Evolutionary conservation across 2,888 invertebrate species (phyloP), one percentile per base, ranked within the genome.

Genomic region (Pristionchus entomophagus): DNA sequence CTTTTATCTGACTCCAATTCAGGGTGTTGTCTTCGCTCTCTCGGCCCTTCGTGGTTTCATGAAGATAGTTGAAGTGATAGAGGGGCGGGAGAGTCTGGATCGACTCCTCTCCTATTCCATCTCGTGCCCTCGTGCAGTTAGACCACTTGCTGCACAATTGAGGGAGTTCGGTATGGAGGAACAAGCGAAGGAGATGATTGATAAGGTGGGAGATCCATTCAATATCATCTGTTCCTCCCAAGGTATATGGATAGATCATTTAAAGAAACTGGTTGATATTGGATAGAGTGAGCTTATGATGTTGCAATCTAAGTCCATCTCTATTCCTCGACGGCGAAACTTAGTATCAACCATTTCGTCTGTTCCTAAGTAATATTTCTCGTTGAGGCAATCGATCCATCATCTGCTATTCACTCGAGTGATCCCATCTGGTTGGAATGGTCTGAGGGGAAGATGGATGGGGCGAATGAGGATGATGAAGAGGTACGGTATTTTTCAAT

Each of bases 401-500:
- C 45, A 0, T 14, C 78, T 1, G 32, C 29, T 10, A 78, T 78
- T 19, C 78, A 78, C 14, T 4, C 78, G 38, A 49, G 49, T 51
- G 78, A 78, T 78, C 49, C 78, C 3, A 49, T 78, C 45, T 78
- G 78, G 78, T 49, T 78, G 78, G 49, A 78, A 49, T 78, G 78
- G 78, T 45, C 78, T 2, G 78, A 78, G 19, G 38, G 17, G n/a
- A 78, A 32, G 49, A 78, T 78, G 78, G 32, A 78, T 29, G 32
- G 49, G 26, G 22, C 29, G 17, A 49, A 69, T n/a, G 69, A 69
- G 41, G 41, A n/a, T 8, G 69, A 69, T 35, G 38, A 41, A 22
- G 69, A 69, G 62, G 62, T 62, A 62, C 62, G 8, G 62, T 62
- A 32, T 2, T 32, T 32, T n/a, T n/a, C n/a, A n/a, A n/a, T 8